These are phyloP conservation scores for Yponomeuta sedellus DNA, from an alignment of 2,888 invertebrate genomes.

Conservation along the genomic window DNA sequence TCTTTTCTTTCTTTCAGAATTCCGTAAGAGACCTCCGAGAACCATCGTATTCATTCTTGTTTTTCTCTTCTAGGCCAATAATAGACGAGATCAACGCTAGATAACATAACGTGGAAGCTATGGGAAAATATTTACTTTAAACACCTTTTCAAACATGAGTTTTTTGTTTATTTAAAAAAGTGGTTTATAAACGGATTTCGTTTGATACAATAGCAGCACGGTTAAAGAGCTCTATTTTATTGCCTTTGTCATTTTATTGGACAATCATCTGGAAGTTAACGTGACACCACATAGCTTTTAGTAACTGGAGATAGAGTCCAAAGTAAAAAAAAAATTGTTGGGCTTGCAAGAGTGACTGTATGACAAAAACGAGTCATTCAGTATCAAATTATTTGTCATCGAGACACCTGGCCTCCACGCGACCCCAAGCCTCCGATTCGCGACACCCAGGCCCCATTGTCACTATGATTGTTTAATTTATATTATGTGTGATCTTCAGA, in stretches of 20 bases:
- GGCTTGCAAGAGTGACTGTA: neutral
- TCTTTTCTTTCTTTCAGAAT: too few species aligned
- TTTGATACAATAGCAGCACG: neutral
- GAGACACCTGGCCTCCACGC: constrained; percentile 64
- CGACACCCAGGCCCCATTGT: constrained; percentile 60
- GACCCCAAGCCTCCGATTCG: constrained; percentile 59
- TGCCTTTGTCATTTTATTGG: constrained; percentile 36
- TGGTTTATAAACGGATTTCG: neutral
- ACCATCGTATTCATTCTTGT: too few species aligned
- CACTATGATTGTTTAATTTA: constrained; percentile 71
- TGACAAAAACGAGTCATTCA: constrained; percentile 3
- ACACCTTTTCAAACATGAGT: neutral
- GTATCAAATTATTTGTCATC: constrained; percentile 69
- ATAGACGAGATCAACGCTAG: too few species aligned
- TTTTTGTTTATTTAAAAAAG: constrained; percentile 4
- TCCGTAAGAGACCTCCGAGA: too few species aligned
- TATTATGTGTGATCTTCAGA: constrained; percentile 73
- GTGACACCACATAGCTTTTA: neutral
- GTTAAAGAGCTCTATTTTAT: constrained; percentile 36
- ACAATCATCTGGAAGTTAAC: neutral
- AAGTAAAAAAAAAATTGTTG: neutral
- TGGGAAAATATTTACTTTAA: too few species aligned
- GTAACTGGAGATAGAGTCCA: neutral
- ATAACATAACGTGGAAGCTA: too few species aligned
- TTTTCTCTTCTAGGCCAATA: too few species aligned